phyloP scores from a whole-genome alignment of 2,888 invertebrate genomes.

The Volucella inanis region DNA sequence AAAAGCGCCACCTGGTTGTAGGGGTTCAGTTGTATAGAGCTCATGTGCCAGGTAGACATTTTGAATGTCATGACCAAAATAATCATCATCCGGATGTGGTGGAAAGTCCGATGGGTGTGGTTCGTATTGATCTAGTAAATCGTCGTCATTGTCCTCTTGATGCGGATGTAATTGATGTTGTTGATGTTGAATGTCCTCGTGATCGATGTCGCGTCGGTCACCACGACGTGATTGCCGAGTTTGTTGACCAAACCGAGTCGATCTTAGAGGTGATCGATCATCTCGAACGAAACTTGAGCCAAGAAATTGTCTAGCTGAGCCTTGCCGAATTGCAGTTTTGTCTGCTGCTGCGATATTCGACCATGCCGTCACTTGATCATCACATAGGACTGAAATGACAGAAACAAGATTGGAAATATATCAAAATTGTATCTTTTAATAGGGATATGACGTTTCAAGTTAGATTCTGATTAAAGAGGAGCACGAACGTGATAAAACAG shows the following conservation, averaged over 20 bases:
- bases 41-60: conserved; percentile 75
- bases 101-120: conserved; percentile 79
- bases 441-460: background rate
- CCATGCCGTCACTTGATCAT: conserved; percentile 39
- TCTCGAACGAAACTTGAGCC: conserved; percentile 83
- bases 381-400: conserved; percentile 28
- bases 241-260: conserved; percentile 62
- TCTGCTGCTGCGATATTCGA: conserved; percentile 2
- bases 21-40: conserved; percentile 79
- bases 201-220: conserved; percentile 62
- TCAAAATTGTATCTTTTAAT: background rate
- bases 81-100: conserved; percentile 77
- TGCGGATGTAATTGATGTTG: conserved; percentile 72
- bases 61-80: conserved; percentile 77
- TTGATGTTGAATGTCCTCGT: conserved; percentile 53
- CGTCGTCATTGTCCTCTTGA: conserved; percentile 77
- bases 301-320: conserved; percentile 84
- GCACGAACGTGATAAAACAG: too few species aligned
- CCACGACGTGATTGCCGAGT: conserved; percentile 73
- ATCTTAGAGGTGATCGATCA: conserved; percentile 57
- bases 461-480: background rate
- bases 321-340: conserved; percentile 76
- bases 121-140: conserved; percentile 76
- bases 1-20: conserved; percentile 60
- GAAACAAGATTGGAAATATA: too few species aligned